phyloP scores from a whole-genome alignment of 2,113 vertebrate species.

The Gymnogyps californianus region DNA sequence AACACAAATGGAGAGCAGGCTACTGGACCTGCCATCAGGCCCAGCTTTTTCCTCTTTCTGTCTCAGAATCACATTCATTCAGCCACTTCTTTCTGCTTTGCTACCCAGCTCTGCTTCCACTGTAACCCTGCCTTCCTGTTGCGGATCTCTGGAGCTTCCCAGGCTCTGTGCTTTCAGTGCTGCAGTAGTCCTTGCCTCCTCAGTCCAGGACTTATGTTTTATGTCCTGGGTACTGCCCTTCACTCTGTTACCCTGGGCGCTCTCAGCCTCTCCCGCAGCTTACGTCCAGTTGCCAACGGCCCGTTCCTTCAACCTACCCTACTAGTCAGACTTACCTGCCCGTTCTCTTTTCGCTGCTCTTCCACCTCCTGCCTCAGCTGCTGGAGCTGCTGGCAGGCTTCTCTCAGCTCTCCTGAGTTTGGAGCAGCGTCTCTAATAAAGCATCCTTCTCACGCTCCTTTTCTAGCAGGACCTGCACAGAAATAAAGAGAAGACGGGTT shows the following conservation, averaged over 20 bases:
- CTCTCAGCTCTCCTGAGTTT: conserved; percentile 56
- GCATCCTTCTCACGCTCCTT: conserved; percentile 64
- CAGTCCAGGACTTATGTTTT: not conserved
- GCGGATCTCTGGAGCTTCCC: not conserved
- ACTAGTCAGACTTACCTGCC: conserved; percentile 35
- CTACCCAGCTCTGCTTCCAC: not conserved
- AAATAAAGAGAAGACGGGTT: not conserved
- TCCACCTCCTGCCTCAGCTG: conserved; percentile 56
- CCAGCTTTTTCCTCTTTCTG: not conserved
- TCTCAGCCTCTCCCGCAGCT: not conserved
- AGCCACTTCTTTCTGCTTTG: not conserved
- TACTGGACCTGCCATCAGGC: not conserved
- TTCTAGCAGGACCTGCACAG: conserved; percentile 55
- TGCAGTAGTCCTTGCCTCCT: not conserved
- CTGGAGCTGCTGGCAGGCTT: conserved; percentile 59
- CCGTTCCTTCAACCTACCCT: not conserved
- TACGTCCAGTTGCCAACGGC: not conserved
- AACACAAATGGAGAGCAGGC: too few relatives aligned
- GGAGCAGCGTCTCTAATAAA: conserved; percentile 59
- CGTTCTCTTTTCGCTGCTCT: conserved; percentile 45
- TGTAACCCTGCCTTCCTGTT: not conserved
- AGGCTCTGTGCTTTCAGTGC: not conserved
- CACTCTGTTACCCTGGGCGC: not conserved
- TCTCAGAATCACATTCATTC: not conserved
- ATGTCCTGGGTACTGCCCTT: not conserved